Evolutionary conservation across 2,797 vertebrate species (phyloP).

Genomic region (Sebastes aleutianus): DNA sequence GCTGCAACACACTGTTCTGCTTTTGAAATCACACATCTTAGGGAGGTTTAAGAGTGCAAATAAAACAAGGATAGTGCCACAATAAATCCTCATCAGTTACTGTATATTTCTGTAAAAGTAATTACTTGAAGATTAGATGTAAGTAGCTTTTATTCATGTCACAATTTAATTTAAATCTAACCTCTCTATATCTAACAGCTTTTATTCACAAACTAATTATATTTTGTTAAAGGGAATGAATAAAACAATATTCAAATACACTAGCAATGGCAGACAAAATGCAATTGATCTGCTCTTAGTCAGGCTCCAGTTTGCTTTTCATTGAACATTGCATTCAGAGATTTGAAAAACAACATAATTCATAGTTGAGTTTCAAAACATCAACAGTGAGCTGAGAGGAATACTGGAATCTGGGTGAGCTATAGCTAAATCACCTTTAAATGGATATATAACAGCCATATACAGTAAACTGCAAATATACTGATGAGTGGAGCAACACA

Average conservation of each 20-base stretch:
- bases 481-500: background rate
- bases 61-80: background rate
- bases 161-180: background rate
- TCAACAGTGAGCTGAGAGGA: background rate
- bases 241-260: background rate
- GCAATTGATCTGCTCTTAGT: background rate
- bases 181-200: background rate
- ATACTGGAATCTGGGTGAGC: background rate
- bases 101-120: background rate
- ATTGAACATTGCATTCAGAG: background rate
- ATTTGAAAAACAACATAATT: conserved; percentile 11
- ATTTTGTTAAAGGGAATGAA: background rate
- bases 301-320: background rate
- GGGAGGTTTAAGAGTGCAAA: background rate
- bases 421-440: conserved; percentile 13
- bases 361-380: conserved; percentile 9
- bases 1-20: background rate
- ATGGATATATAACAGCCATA: conserved; percentile 24
- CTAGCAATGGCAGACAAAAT: background rate
- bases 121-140: background rate
- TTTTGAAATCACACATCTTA: background rate
- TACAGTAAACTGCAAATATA: background rate
- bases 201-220: background rate
- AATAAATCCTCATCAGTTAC: background rate
- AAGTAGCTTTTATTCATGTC: background rate